Base-by-base conservation (phyloP, 1,140 invertebrate genomes). In the Cyclargus thomasi region DNA sequence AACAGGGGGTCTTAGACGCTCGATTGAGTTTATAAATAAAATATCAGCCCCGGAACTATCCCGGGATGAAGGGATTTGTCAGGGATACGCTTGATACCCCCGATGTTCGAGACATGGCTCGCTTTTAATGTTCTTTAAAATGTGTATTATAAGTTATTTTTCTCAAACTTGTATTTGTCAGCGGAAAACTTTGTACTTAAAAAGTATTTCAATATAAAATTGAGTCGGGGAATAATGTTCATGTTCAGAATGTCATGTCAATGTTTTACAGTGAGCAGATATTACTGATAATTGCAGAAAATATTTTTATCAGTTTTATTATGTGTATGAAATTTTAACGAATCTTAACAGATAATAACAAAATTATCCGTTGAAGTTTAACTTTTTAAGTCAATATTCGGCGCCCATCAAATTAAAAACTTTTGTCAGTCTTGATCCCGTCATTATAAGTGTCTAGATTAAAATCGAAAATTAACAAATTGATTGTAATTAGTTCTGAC, bases 1-100 rank as follows among this genome's bases (percentile, higher is more conserved):
- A 47, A 47, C 14, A 11, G 39, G 39, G 10, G 39, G 10, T 16
- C 8, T 47, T 14, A 47, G 4, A 47, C 39, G 6, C 39, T 3
- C 39, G 39, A 47, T 47, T 47, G 39, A 47, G 39, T 14, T 47
- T 47, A 47, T 47, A 47, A 47, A 47, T 47, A 47, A 47, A 47
- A 47, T 47, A 47, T 47, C 8, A 47, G 39, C 14, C 3, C 14
- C 39, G 39, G 39, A 47, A 47, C 39, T 47, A 47, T 47, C 39
- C 11, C 10, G 39, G 39, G 39, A 47, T 47, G 39, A 47, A 47
- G 14, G 39, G 39, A 47, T 47, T 47, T 47, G 39, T 47, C 39
- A 11, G 39, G 14, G 39, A 14, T 47, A 47, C 39, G 3, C n/a
- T n/a, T 29, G 29, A 29, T 29, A 29, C 29, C 29, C 29, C 39